Base-by-base conservation (phyloP, 1,140 invertebrate species). In the Pomacea maculata region DNA sequence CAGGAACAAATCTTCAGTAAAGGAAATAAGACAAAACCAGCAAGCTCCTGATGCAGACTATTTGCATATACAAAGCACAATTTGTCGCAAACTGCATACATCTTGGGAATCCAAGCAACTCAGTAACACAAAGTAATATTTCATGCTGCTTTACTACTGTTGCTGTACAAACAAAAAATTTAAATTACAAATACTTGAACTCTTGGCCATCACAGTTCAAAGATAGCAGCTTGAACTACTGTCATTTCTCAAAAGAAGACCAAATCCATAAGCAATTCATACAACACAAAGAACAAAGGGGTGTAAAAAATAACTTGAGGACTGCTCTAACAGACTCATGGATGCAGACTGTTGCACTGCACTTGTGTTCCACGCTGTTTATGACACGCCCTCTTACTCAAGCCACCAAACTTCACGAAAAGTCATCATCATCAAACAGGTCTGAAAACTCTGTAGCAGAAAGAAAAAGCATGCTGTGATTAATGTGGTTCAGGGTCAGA, bases 341-440 rank as follows among this genome's bases (percentile, higher is more conserved):
- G 34, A 34, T 4, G 3, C 3, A 5, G 70, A 45, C 71, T 34
- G 25, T 12, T 21, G 19, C 11, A 73, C 34, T 21, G 52, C 25
- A 52, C 11, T 15, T 17, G 71, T 14, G 71, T 21, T 34, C 25
- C 19, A 52, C 1, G 10, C 14, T 15, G 10, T 71, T 71, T 45
- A 73, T 52, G 25, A 34, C 4, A 34, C 1, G 34, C 11, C 19
- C 25, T 11, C 25, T 34, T 21, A 34, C 52, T 12, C 71, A 34
- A 15, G 12, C 34, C 25, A 63, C 1, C 68, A 29, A 29, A n/a
- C 65, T 10, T 83, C 70, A 89, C 5, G 85, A 85, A 61, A 90
- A 78, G 81, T 92, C 91, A 75, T 92, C 90, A 86, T 92, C 91
- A 87, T 91, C 90, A 88, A 90, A 92, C 11, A 91, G 82, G 83